These are phyloP conservation scores for Mycogona germanica DNA, from an alignment of 2,888 invertebrate species.

Conservation along the genomic window DNA sequence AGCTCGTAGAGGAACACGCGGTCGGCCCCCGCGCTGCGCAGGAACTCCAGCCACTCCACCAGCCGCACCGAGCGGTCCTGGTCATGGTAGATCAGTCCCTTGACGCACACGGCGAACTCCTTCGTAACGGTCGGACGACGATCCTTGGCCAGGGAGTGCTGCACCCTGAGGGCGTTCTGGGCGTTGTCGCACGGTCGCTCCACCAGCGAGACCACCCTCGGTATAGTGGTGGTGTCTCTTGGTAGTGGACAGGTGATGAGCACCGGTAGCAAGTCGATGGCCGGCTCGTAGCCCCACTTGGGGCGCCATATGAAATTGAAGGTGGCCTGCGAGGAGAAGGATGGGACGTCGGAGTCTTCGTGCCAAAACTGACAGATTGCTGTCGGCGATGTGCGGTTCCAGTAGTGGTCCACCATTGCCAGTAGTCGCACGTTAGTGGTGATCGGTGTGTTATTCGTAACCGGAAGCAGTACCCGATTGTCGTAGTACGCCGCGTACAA, in stretches of 20 bases:
- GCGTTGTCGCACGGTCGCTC: conserved; percentile 19
- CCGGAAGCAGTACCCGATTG: too few species aligned
- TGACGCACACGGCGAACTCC: conserved; percentile 84
- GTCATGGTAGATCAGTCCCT: conserved; percentile 83
- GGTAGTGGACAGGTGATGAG: conserved; percentile 61
- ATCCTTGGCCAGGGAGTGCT: background rate
- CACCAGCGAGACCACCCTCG: conserved; percentile 31
- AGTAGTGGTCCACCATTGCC: conserved; percentile 77
- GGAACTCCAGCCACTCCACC: conserved; percentile 87
- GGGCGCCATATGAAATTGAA: conserved; percentile 91
- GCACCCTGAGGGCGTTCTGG: conserved; percentile 13
- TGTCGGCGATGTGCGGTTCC: conserved; percentile 75
- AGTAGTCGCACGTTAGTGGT: conserved; percentile 66
- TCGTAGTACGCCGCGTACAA: too few species aligned
- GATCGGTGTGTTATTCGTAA: too few species aligned
- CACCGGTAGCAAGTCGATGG: conserved; percentile 81
- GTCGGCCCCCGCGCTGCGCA: conserved; percentile 74
- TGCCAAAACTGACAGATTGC: conserved; percentile 48
- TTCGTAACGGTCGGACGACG: conserved; percentile 41
- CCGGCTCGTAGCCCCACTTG: conserved; percentile 88
- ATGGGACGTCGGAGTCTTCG: conserved; percentile 59
- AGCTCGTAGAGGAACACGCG: conserved; percentile 84
- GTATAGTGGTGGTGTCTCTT: conserved; percentile 40
- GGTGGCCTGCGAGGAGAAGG: conserved; percentile 58
- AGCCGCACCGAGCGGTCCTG: conserved; percentile 69